phyloP scores from a whole-genome alignment of 1,140 invertebrate species.

The Penaeus japonicus region DNA sequence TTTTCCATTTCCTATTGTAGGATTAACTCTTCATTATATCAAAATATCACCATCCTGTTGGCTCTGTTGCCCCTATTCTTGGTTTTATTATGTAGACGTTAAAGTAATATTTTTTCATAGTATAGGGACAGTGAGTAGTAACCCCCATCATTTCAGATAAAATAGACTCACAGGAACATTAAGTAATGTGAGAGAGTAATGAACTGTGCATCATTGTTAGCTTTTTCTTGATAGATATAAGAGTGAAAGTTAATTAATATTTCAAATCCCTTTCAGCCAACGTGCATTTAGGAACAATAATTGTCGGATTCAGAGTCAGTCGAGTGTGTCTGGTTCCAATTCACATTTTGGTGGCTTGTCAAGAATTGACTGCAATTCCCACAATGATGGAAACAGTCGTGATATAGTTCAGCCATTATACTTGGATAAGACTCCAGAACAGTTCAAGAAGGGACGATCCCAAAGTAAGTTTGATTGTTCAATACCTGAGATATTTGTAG shows the following conservation, averaged over 20 bases:
- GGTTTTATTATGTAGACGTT: no score
- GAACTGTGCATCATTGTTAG: no score
- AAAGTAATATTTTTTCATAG: no score
- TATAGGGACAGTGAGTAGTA: no score
- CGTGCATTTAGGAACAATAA: slow-evolving; percentile 9
- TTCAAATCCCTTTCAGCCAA: neutral
- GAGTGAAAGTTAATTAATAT: no score
- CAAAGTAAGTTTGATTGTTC: slow-evolving; percentile 29
- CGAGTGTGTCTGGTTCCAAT: neutral
- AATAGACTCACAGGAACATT: no score
- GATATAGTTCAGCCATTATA: slow-evolving; percentile 16
- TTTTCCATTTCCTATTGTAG: neutral
- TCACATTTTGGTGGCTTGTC: slow-evolving; percentile 2
- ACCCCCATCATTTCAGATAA: no score
- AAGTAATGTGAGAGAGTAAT: no score
- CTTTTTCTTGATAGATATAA: no score
- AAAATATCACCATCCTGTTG: no score
- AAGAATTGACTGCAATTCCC: neutral
- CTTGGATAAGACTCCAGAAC: slow-evolving; percentile 33
- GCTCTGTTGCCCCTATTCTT: no score
- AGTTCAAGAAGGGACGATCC: slow-evolving; percentile 18
- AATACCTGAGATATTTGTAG: neutral
- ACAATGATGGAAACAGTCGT: slow-evolving; percentile 7
- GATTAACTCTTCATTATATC: no score
- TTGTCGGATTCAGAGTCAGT: neutral